Evolutionary conservation across 2,113 vertebrate genomes (phyloP), one percentile per base, ranked within the genome.

Genomic region (Macquaria ambigua): DNA sequence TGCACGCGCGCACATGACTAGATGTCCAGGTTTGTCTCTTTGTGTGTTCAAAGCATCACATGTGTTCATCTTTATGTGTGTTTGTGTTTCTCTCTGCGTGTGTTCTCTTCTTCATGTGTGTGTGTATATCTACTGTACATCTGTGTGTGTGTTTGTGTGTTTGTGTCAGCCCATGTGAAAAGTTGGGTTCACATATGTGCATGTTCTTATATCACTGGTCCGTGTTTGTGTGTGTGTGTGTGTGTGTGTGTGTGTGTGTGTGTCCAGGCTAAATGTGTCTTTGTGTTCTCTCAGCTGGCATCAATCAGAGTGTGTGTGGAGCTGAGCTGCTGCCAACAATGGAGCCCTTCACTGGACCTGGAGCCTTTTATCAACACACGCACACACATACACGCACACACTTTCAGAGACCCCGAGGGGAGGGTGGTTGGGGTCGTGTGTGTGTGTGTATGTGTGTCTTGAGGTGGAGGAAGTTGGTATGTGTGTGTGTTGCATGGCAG

Each of bases 251-350:
- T 58, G 12, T 55, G 23, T 63, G 62, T 77, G 61, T 68, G 62
- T 69, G 72, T 91, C 21, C 72, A 55, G 39, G 79, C 91, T 96
- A 96, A 95, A 94, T 96, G 94, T 94, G 90, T 77, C 93, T 95
- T 96, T 95, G 95, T 96, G 94, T 96, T 92, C 88, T 92, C 88
- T 96, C 96, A 95, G 92, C 96, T 97, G 96, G 96, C 96, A 96
- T 96, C 95, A 94, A 93, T 96, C 95, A 96, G 90, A 89, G 89
- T 76, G 93, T 90, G 90, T 91, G 86, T 89, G 72, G 92, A 89
- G 76, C 77, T 25, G 59, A 89, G 86, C 92, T 87, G 86, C 93
- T 91, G 87, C 95, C 92, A 94, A 91, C 81, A 92, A 94, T 95
- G 92, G 88, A 95, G 93, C 95, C 96, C 96, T 97, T 94, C 90